Conservation (phyloP, 2,888 invertebrate genomes). For the Lasioglossum leucozonium region DNA sequence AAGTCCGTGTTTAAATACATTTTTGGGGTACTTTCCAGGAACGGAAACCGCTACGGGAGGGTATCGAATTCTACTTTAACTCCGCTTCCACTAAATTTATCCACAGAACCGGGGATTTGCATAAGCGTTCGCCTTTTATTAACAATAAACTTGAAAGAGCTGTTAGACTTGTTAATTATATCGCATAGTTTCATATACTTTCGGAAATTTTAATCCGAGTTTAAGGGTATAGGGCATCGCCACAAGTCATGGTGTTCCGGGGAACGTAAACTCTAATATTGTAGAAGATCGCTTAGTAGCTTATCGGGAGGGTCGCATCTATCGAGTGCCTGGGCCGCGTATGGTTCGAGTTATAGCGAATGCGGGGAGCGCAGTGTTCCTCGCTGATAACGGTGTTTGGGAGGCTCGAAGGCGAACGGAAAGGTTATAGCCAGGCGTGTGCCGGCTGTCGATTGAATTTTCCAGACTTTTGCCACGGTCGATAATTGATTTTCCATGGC, state of each 20-base stretch:
- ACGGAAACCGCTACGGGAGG: background rate
- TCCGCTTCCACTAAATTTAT: background rate
- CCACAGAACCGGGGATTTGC: background rate
- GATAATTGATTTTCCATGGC: constrained; percentile 75
- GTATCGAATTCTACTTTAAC: background rate
- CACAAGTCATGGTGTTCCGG: background rate
- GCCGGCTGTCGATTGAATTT: constrained; percentile 72
- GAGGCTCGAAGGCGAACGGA: constrained; percentile 43
- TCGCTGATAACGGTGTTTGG: constrained; percentile 67
- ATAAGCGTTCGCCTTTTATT: background rate
- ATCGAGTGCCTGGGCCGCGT: constrained; percentile 27
- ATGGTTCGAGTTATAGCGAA: constrained; percentile 44
- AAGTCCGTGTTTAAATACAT: background rate
- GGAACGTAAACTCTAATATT: constrained; percentile 19
- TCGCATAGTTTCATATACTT: background rate
- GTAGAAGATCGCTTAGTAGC: constrained; percentile 35
- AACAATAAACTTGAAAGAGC: background rate
- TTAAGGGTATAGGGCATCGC: background rate
- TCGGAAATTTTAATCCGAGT: background rate
- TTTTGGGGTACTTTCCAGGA: background rate
- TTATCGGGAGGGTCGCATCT: constrained; percentile 32
- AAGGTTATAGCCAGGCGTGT: constrained; percentile 40
- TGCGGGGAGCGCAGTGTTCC: constrained; percentile 56
- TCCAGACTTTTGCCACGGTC: constrained; percentile 69
- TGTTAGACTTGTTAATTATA: background rate